Evolutionary conservation across 2,113 vertebrate species (phyloP).

Genomic region (Jacana jacana): DNA sequence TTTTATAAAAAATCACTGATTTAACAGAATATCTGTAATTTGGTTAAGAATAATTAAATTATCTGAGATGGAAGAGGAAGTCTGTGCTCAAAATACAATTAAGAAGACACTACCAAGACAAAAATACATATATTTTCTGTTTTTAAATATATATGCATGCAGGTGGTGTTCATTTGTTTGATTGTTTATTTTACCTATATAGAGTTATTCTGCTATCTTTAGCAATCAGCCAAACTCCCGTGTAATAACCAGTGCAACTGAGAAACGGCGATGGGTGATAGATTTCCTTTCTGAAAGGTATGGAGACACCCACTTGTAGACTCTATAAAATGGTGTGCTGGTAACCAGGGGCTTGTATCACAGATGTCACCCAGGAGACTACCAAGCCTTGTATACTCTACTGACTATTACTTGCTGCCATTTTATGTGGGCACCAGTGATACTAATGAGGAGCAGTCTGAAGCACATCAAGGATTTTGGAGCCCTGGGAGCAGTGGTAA

Average conservation of each 20-base stretch:
- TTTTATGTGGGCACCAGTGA: background rate
- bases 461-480: background rate
- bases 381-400: background rate
- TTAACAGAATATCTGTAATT: background rate
- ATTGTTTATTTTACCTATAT: background rate
- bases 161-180: background rate
- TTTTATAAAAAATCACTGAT: background rate
- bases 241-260: background rate
- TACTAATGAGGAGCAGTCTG: too few relatives aligned
- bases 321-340: background rate
- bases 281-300: background rate
- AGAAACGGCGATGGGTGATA: background rate
- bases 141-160: background rate
- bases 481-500: background rate
- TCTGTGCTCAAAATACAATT: background rate
- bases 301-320: background rate
- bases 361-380: background rate
- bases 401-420: background rate
- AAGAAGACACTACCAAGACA: background rate
- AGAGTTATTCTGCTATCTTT: background rate
- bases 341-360: background rate
- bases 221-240: background rate
- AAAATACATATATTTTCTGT: fast-evolving
- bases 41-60: background rate
- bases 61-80: background rate